Conservation (phyloP, 2,113 vertebrate species). For the Sitta europaea region DNA sequence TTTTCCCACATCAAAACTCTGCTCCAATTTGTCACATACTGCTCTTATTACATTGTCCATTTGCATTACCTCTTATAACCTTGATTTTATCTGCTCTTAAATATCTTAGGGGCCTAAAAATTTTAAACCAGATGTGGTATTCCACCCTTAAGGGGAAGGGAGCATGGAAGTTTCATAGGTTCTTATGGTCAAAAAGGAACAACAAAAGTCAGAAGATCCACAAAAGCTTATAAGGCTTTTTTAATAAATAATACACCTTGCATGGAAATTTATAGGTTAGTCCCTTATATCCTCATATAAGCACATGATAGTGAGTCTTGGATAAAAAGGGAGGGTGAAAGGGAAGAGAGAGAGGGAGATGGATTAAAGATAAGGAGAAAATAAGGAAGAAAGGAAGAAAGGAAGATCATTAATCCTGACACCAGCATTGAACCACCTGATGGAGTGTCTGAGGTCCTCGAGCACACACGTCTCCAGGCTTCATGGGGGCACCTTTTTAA, state of each 20-base stretch:
- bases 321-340: not conserved
- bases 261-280: accelerated
- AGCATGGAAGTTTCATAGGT: not conserved
- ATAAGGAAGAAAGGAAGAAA: not conserved
- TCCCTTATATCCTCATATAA: not conserved
- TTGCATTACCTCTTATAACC: not conserved
- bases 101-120: not conserved
- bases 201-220: not conserved
- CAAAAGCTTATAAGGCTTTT: not conserved
- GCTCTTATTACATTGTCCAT: not conserved
- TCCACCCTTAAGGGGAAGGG: not conserved
- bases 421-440: too few relatives aligned
- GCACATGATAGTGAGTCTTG: accelerated
- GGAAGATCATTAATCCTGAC: not conserved
- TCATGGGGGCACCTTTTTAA: not conserved
- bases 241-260: not conserved
- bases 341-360: not conserved
- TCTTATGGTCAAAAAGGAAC: not conserved
- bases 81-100: not conserved
- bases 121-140: not conserved
- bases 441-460: not conserved
- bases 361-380: not conserved
- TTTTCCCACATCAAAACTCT: not conserved
- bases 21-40: not conserved
- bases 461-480: accelerated